Percentiles rank a stretch among this genome's conserved stretches.
These are phyloP conservation scores for Melinaea marsaeus DNA, from an alignment of 2,888 invertebrate genomes.

Conservation along the genomic window DNA sequence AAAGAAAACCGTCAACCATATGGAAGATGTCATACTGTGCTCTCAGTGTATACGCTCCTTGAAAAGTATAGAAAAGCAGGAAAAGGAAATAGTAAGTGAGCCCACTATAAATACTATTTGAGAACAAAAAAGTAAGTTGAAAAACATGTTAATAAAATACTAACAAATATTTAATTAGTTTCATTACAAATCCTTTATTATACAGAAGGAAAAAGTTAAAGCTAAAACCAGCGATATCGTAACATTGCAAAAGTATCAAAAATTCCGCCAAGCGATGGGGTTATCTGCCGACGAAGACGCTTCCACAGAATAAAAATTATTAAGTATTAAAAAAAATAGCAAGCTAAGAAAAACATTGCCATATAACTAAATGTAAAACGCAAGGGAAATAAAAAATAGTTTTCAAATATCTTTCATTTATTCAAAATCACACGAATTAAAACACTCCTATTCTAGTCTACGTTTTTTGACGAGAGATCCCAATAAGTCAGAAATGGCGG, in stretches of 20 bases:
- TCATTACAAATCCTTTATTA: neutral
- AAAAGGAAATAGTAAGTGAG: slow-evolving; percentile 65
- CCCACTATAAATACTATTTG: slow-evolving; percentile 3
- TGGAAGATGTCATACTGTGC: slow-evolving; percentile 69
- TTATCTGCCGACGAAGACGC: slow-evolving; percentile 65
- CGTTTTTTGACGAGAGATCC: slow-evolving; percentile 90
- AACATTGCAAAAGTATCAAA: slow-evolving; percentile 57
- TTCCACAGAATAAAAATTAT: slow-evolving; percentile 56
- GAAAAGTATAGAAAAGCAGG: slow-evolving; percentile 65
- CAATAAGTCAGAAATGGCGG: slow-evolving; percentile 88
- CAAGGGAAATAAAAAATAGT: slow-evolving; percentile 13
- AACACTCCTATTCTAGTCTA: slow-evolving; percentile 74
- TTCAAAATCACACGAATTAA: slow-evolving; percentile 17
- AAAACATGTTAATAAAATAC: too few species aligned
- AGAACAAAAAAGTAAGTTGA: neutral
- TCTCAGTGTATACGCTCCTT: slow-evolving; percentile 62
- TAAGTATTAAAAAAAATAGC: slow-evolving; percentile 17
- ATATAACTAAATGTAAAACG: slow-evolving; percentile 8
- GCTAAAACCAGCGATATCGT: slow-evolving; percentile 49
- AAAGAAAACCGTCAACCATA: slow-evolving; percentile 67
- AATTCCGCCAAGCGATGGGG: slow-evolving; percentile 68
- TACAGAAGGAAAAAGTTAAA: slow-evolving; percentile 67
- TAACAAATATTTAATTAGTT: too few species aligned
- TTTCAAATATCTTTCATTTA: slow-evolving; percentile 24
- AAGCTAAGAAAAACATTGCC: slow-evolving; percentile 15